Evolutionary conservation across 2,113 vertebrate species (phyloP).

Genomic region (Trichomycterus rosablanca): DNA sequence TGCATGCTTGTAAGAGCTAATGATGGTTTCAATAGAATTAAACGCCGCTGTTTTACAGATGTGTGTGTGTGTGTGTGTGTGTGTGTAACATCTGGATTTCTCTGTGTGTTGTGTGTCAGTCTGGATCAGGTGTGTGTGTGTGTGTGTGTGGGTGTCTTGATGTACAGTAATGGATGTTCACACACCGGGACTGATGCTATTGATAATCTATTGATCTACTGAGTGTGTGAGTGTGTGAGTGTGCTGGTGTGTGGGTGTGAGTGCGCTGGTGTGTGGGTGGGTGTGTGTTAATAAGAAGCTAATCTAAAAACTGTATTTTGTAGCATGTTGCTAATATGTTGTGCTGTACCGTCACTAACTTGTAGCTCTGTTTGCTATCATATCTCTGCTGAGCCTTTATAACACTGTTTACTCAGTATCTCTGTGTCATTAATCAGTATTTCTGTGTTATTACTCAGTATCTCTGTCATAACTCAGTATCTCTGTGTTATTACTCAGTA

Average conservation of each 20-base stretch:
- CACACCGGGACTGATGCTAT: no score
- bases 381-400: no score
- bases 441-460: no score
- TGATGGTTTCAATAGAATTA: slow-evolving; percentile 31
- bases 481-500: no score
- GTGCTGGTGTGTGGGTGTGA: slow-evolving; percentile 44
- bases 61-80: slow-evolving; percentile 33
- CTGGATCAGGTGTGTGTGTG: slow-evolving; percentile 26
- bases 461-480: no score
- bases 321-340: neutral
- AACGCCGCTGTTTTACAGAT: slow-evolving; percentile 53
- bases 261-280: slow-evolving; percentile 16
- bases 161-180: slow-evolving; percentile 39
- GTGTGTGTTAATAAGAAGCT: neutral
- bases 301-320: neutral
- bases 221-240: slow-evolving; percentile 61
- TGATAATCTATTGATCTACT: no score
- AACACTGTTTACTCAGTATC: no score
- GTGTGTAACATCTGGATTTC: neutral
- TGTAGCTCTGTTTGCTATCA: no score
- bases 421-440: no score
- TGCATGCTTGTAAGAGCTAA: slow-evolving; percentile 59
- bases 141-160: slow-evolving; percentile 20
- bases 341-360: no score
- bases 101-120: neutral